A percentile compares a stretch with the other conserved stretches of the same genome.
Evolutionary conservation across 2,797 vertebrate species (phyloP).

Genomic region (Betta splendens): DNA sequence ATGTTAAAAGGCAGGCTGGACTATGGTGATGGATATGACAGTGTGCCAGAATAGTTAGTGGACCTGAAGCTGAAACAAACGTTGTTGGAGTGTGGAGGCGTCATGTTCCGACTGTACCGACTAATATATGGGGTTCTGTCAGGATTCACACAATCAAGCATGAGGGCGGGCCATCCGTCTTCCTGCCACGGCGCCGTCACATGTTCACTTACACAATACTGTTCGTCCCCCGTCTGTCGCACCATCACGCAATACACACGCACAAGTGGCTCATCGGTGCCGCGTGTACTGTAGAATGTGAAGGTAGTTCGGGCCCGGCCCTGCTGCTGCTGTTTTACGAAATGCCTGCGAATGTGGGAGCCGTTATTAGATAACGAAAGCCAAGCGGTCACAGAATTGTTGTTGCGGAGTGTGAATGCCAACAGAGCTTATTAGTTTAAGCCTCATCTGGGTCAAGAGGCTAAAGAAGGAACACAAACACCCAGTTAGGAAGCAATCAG

Average conservation of each 20-base stretch:
- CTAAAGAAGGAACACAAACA: constrained; percentile 13
- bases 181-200: neutral
- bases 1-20: constrained; percentile 31
- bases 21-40: constrained; percentile 15
- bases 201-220: neutral
- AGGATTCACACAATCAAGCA: constrained; percentile 9
- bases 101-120: constrained; percentile 8
- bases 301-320: neutral
- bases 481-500: constrained; percentile 32
- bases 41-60: constrained; percentile 9
- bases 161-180: constrained; percentile 5
- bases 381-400: constrained; percentile 13
- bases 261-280: too few relatives aligned
- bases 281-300: constrained; percentile 6
- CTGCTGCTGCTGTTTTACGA: constrained; percentile 3
- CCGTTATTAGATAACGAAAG: constrained; percentile 16
- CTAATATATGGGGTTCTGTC: constrained; percentile 14
- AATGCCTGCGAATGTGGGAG: neutral
- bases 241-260: too few relatives aligned
- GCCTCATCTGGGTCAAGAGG: constrained; percentile 22
- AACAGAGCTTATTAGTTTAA: constrained; percentile 43
- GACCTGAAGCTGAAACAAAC: constrained; percentile 28
- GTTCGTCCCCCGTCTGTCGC: constrained; percentile 2
- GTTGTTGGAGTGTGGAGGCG: constrained; percentile 10
- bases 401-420: constrained; percentile 27